phyloP scores from a whole-genome alignment of 2,113 vertebrate genomes.

The Pelvicachromis taeniatus region DNA sequence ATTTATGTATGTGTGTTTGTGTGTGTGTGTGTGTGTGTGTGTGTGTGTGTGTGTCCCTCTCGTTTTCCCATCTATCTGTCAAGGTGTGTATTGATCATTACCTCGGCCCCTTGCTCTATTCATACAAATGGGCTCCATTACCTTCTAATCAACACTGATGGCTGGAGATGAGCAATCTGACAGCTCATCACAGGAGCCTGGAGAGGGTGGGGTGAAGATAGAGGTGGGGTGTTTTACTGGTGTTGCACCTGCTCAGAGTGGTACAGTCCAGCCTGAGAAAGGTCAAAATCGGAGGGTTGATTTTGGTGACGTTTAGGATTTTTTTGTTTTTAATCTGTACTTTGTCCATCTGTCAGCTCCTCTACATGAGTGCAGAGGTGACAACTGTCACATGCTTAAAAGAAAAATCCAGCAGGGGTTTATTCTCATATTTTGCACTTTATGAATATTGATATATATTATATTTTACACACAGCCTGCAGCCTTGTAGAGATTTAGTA shows the following conservation, averaged over 20 bases:
- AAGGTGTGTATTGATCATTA: conserved; percentile 74
- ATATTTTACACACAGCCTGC: not conserved
- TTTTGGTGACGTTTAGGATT: not conserved
- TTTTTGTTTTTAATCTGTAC: not conserved
- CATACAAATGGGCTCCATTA: conserved; percentile 76
- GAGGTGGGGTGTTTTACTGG: conserved; percentile 13
- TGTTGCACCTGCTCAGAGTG: conserved; percentile 31
- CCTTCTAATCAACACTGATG: conserved; percentile 72
- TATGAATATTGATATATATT: not conserved
- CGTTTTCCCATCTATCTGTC: conserved; percentile 62
- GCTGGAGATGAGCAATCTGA: conserved; percentile 68
- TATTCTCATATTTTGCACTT: not conserved
- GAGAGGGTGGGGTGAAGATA: conserved; percentile 17
- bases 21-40: too few relatives aligned
- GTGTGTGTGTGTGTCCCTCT: conserved; percentile 9
- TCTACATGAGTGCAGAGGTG: not conserved
- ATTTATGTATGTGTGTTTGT: too few relatives aligned
- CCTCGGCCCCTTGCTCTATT: conserved; percentile 59
- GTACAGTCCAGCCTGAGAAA: not conserved
- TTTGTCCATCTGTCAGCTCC: not conserved
- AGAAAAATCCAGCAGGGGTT: not conserved
- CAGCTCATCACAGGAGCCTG: conserved; percentile 62
- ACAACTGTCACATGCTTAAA: not conserved
- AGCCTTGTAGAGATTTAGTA: not conserved
- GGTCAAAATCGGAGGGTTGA: not conserved